These are phyloP conservation scores for Typhlichthys eigenmanni DNA, from an alignment of 2,797 vertebrate genomes.

Conservation along the genomic window DNA sequence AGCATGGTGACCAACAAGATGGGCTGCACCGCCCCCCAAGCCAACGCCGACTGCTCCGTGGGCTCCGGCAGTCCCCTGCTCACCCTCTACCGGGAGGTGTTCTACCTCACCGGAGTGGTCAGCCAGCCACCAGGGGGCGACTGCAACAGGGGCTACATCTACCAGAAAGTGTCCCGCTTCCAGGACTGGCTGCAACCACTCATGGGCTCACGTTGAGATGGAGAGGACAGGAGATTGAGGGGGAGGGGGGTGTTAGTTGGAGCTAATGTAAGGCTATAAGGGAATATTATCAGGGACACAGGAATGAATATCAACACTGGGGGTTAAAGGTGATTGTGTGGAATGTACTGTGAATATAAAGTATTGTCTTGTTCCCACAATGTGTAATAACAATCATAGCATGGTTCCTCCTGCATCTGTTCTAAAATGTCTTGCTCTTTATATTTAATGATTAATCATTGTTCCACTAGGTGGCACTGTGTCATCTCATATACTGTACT, in stretches of 20 bases:
- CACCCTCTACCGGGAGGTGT: conserved; percentile 69
- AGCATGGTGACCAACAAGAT: conserved; percentile 76
- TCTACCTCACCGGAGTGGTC: conserved; percentile 78
- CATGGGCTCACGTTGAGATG: conserved; percentile 57
- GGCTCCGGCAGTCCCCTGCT: conserved; percentile 75
- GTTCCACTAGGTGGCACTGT: conserved; percentile 60
- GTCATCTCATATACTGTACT: background rate
- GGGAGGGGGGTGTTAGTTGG: background rate
- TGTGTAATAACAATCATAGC: background rate
- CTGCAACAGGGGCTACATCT: conserved; percentile 73
- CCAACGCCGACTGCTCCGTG: conserved; percentile 71
- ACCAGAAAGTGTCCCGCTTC: conserved; percentile 78
- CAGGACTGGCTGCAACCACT: conserved; percentile 68
- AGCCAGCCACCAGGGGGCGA: conserved; percentile 56
- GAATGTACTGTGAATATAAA: conserved; percentile 3
- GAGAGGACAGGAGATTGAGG: background rate
- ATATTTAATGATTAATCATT: conserved; percentile 23
- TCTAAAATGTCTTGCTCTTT: background rate
- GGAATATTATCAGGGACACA: background rate
- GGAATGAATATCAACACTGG: background rate
- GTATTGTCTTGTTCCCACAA: conserved; percentile 4
- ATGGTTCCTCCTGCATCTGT: background rate
- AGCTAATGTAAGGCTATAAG: background rate
- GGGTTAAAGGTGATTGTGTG: conserved; percentile 18
- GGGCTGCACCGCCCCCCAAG: conserved; percentile 66